A percentile compares a stretch with the other conserved stretches of the same genome.
Conservation (phyloP, 2,113 vertebrate genomes). For the Galbula dea region DNA sequence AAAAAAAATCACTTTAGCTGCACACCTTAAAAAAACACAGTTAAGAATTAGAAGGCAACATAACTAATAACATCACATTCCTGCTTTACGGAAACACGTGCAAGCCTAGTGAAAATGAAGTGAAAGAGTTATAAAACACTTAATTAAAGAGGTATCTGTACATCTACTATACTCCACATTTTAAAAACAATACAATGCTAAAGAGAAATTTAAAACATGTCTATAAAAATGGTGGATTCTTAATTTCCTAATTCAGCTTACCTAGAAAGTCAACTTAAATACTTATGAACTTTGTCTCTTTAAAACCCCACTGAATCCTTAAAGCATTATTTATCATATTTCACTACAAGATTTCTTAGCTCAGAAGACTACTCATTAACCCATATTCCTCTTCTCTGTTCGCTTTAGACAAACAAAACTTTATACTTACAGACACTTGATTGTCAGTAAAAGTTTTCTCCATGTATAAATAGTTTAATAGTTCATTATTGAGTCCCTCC, state of each 20-base stretch:
- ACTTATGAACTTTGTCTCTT: conserved; percentile 47
- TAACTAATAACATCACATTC: neutral
- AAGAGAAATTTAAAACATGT: neutral
- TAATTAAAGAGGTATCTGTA: neutral
- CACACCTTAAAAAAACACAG: neutral
- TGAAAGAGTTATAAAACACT: neutral
- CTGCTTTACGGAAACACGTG: neutral
- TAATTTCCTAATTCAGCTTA: conserved; percentile 1
- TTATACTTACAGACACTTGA: conserved; percentile 73
- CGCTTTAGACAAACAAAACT: conserved; percentile 56
- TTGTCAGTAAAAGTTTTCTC: conserved; percentile 84
- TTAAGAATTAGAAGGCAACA: neutral
- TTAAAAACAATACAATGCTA: neutral
- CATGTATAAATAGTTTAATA: conserved; percentile 76
- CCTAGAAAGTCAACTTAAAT: conserved; percentile 48
- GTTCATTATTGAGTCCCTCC: conserved; percentile 57
- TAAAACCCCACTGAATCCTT: conserved; percentile 56
- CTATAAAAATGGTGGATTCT: neutral
- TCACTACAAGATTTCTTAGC: conserved; percentile 45
- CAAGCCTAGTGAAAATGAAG: neutral
- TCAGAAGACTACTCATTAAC: conserved; percentile 20
- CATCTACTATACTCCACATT: neutral
- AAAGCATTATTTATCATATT: conserved; percentile 46
- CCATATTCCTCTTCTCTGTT: conserved; percentile 22
- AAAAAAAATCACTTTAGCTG: neutral